Evolutionary conservation across 2,113 vertebrate genomes (phyloP), one percentile per base, ranked within the genome.

Genomic region (Microcebus griseorufus): DNA sequence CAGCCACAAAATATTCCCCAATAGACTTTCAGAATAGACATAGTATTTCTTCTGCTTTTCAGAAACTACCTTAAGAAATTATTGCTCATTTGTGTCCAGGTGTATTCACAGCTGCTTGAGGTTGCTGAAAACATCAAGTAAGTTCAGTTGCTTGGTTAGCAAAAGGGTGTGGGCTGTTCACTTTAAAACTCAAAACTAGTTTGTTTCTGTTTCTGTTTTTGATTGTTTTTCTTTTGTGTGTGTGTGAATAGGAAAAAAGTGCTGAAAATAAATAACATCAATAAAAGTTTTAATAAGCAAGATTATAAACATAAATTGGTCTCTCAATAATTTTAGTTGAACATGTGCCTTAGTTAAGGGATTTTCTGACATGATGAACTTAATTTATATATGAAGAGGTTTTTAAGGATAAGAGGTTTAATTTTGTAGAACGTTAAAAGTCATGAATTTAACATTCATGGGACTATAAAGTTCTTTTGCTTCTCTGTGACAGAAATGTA

Each of bases 381-480:
- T 84, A 89, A 42, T 88, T 80, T 84, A 80, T 51, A 20, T 75
- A n/a, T 84, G 17, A 92, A 87, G 25, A 75, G 6, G 14, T 79
- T 97, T 84, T 69, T 62, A 82, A 65, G 17, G 92, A 86, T 86
- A 88, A 53, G 3, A 42, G 87, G 53, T 88, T 79, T 37, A 94
- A 88, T 88, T 78, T 94, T 94, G 11, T 48, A 95, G 45, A 75
- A 92, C 90, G 88, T 11, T 75, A 69, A 89, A 81, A 11, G 45
- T 62, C 69, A 55, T 83, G 12, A 82, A 58, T 79, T 92, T 45
- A 45, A 45, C 7, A 6, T 1, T 45, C 42, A 45, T 45, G 9
- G 78, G 51, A 73, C 73, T 51, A 39, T 6, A 53, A 37, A 27
- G 6, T 65, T 90, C 9, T 58, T 86, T 93, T 80, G 53, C 23